Percentiles rank a stretch among this genome's conserved stretches.
phyloP scores from a whole-genome alignment of 35 echinoderm and acorn worm species.

The Nesometra sesokonis region DNA sequence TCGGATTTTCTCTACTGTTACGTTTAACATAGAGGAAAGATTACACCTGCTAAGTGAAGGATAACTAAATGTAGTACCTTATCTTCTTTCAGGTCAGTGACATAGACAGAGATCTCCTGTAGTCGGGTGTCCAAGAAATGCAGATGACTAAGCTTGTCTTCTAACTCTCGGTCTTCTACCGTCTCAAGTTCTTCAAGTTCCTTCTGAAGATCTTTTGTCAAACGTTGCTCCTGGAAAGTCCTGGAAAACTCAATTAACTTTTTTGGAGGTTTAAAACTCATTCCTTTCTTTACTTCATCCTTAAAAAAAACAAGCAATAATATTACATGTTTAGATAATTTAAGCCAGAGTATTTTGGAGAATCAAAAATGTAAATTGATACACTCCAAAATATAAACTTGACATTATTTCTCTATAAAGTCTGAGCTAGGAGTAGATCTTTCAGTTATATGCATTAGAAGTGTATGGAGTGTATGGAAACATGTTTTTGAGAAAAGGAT shows the following conservation, averaged over 20 bases:
- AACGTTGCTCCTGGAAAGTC: constrained; percentile 63
- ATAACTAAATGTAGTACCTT: constrained; percentile 37
- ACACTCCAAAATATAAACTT: no score
- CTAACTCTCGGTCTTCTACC: constrained; percentile 71
- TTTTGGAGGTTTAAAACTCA: constrained; percentile 58
- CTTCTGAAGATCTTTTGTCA: constrained; percentile 50
- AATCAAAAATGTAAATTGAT: no score
- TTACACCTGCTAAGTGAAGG: no score
- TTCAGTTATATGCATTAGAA: no score
- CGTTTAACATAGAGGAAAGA: no score
- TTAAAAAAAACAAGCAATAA: neutral
- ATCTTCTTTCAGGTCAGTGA: constrained; percentile 72
- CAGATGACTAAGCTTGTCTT: constrained; percentile 67
- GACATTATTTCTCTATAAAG: no score
- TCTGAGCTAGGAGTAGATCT: no score
- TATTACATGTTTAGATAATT: no score
- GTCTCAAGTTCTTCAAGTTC: constrained; percentile 74
- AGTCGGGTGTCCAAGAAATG: constrained; percentile 63
- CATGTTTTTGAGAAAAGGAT: no score
- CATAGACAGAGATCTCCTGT: constrained; percentile 64
- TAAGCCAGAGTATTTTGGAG: no score
- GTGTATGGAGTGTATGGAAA: no score
- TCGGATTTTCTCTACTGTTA: no score
- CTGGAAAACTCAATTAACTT: constrained; percentile 89
- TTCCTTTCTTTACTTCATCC: constrained; percentile 51